Evolutionary conservation across 2,113 vertebrate genomes (phyloP).

Genomic region (Otocyon megalotis): DNA sequence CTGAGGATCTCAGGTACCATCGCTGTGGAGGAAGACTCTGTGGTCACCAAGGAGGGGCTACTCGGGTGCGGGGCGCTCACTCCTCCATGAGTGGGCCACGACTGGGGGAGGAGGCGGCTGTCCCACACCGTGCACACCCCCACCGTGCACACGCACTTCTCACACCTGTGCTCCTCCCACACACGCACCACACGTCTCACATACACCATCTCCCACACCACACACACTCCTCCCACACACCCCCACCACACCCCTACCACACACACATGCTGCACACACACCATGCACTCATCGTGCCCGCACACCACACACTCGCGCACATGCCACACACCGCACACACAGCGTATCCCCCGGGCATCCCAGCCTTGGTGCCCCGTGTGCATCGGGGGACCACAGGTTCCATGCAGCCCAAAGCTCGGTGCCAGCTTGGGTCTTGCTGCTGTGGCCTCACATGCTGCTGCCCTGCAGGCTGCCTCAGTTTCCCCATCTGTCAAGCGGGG

Average conservation of each 20-base stretch:
- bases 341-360: neutral
- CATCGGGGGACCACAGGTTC: rapidly evolving
- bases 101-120: too few relatives aligned
- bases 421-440: neutral
- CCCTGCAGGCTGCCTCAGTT: conserved; percentile 12
- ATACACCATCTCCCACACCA: neutral
- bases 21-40: too few relatives aligned
- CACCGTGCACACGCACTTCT: neutral
- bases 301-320: neutral
- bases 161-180: neutral
- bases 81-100: too few relatives aligned
- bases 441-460: rapidly evolving
- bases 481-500: neutral
- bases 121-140: too few relatives aligned
- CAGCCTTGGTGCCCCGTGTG: rapidly evolving
- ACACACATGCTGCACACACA: neutral
- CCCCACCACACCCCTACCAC: neutral
- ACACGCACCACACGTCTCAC: neutral
- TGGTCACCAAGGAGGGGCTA: too few relatives aligned
- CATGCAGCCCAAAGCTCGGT: rapidly evolving
- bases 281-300: too few relatives aligned
- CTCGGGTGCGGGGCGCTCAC: too few relatives aligned
- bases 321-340: neutral
- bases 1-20: too few relatives aligned
- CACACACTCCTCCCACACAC: neutral